Evolutionary conservation across 2,797 vertebrate species (phyloP).

Genomic region (Scarus forsteni): DNA sequence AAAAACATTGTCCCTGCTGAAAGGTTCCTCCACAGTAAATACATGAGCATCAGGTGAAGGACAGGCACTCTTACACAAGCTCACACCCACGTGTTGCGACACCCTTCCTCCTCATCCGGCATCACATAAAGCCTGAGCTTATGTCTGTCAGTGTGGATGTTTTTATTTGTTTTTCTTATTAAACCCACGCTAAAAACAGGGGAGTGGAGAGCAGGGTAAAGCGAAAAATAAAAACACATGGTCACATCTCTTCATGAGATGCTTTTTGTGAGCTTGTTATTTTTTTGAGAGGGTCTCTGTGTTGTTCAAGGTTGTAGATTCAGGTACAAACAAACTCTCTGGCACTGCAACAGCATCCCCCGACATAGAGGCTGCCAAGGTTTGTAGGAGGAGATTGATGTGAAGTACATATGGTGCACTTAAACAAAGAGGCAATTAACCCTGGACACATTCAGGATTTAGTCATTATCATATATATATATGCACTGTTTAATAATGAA

Average conservation of each 20-base stretch:
- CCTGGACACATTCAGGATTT: too few relatives aligned
- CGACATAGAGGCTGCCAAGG: conserved; percentile 11
- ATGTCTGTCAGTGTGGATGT: conserved; percentile 8
- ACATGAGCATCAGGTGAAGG: conserved; percentile 19
- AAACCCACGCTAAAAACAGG: conserved; percentile 4
- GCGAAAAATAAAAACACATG: neutral
- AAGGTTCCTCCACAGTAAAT: conserved; percentile 10
- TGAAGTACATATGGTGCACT: neutral
- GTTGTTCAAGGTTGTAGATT: conserved; percentile 23
- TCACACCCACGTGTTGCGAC: conserved; percentile 1
- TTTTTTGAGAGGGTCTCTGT: conserved; percentile 25
- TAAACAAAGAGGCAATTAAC: neutral
- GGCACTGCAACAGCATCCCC: neutral
- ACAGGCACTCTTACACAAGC: neutral
- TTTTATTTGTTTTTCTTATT: conserved; percentile 33
- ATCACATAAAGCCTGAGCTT: conserved; percentile 5
- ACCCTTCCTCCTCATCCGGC: conserved; percentile 14
- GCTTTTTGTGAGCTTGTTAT: conserved; percentile 25
- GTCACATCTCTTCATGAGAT: conserved; percentile 8
- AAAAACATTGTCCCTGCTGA: conserved; percentile 12
- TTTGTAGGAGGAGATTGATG: neutral
- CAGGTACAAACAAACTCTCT: conserved; percentile 26
- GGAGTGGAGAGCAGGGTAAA: conserved; percentile 9
- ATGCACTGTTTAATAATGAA: too few relatives aligned
- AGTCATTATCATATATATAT: too few relatives aligned